These are phyloP conservation scores for Selenia dentaria DNA, from an alignment of 2,888 invertebrate species.

Conservation along the genomic window DNA sequence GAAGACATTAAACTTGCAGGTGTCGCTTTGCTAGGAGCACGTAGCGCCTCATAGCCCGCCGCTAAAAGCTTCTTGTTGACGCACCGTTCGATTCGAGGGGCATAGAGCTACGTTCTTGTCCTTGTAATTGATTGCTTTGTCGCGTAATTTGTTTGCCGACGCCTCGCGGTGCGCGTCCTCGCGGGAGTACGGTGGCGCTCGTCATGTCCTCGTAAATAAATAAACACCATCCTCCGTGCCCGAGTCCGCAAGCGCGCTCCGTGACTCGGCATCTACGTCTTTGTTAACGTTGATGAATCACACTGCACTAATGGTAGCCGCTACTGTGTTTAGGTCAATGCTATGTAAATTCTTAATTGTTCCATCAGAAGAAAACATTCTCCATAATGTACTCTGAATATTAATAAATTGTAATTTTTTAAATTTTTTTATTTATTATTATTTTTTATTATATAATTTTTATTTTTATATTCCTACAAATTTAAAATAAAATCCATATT, in stretches of 20 bases:
- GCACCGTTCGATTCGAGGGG: constrained; percentile 78
- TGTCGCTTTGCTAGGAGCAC: constrained; percentile 60
- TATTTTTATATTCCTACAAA: no score
- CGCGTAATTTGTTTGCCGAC: constrained; percentile 82
- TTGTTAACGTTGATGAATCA: constrained; percentile 52
- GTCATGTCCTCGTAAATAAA: constrained; percentile 75
- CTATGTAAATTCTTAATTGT: not conserved
- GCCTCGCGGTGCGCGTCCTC: constrained; percentile 59
- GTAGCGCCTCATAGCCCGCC: constrained; percentile 64
- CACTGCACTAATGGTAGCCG: constrained; percentile 36
- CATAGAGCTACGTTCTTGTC: constrained; percentile 67
- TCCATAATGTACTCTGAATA: no score
- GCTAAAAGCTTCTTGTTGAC: constrained; percentile 83
- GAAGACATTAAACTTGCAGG: constrained; percentile 56
- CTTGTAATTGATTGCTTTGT: constrained; percentile 84
- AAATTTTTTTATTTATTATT: no score
- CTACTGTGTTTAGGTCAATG: constrained; percentile 10
- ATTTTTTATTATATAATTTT: no score
- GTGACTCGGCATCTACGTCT: constrained; percentile 60
- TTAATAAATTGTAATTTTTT: no score
- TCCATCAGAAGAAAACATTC: not conserved
- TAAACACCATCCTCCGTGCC: constrained; percentile 59
- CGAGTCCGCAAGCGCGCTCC: constrained; percentile 25
- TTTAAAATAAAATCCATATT: no score
- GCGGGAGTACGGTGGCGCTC: constrained; percentile 64